Evolutionary conservation across 1,140 invertebrate species (phyloP), one percentile per base, ranked within the genome.

Genomic region (Tetramorium simillimum): DNA sequence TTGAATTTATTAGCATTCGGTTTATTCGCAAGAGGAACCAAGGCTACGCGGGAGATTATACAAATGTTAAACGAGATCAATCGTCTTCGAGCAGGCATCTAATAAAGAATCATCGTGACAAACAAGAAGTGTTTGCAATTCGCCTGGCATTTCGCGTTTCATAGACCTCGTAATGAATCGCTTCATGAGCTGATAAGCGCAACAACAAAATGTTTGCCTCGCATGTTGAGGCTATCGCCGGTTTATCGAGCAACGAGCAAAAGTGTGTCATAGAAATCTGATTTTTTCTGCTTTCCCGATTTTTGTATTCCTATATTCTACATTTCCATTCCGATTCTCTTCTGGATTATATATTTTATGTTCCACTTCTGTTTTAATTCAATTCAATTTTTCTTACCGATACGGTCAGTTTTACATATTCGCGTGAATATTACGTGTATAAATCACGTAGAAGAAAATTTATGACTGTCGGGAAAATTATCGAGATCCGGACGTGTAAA

Each of bases 1-100:
- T 43, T n/a, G 21, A 56, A 84, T 88, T 90, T 90, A 90, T 70
- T 75, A 82, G 81, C 62, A 16, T 81, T 72, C 51, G n/a, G 70
- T 90, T 90, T 90, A 90, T 88, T 90, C 46, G 80, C 72, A 9
- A 58, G 49, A 14, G 65, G 65, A 24, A 16, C 14, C 40, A 49
- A 69, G 53, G 6, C 28, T 9, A 33, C 4, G 14, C 51, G 46
- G 24, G 28, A 60, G 53, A 62, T 77, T 51, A 86, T 58, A 77
- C n/a, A 46, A 37, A 81, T 62, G 62, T 69, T 80, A 84, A 87
- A 85, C 73, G 65, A 51, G 85, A 87, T 87, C 72, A 60, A 51
- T 69, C 72, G 53, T 37, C 43, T 69, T 51, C 70, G 63, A 82
- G 37, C 37, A 84, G 18, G 56, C 28, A 76, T 76, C n/a, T 43